Percentiles rank a stretch among this genome's conserved stretches.
These are phyloP conservation scores for Ptilonorhynchus violaceus DNA, from an alignment of 2,113 vertebrate species.

Conservation along the genomic window DNA sequence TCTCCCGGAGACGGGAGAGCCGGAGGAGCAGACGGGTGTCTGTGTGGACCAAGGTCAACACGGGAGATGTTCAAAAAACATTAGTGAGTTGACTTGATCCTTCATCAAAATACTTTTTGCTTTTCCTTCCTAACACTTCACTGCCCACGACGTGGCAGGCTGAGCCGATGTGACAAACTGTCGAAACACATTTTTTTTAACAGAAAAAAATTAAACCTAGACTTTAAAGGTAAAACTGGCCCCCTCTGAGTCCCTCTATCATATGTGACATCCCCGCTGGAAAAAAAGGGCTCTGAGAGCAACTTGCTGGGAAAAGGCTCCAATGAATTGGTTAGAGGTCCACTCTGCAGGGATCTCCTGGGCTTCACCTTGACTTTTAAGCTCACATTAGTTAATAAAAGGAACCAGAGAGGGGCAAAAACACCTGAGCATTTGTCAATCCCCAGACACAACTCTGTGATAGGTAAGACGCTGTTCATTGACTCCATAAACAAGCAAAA, in stretches of 20 bases:
- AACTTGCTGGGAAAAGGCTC: background rate
- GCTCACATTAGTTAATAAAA: background rate
- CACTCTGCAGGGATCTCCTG: background rate
- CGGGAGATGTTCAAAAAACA: conserved; percentile 21
- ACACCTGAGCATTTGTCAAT: background rate
- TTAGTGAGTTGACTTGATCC: conserved; percentile 26
- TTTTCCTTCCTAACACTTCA: conserved; percentile 51
- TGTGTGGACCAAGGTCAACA: background rate
- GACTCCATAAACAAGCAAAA: background rate
- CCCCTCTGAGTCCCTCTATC: background rate
- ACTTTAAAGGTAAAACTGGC: conserved; percentile 33
- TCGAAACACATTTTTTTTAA: conserved; percentile 57
- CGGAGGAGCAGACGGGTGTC: background rate
- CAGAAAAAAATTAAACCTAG: conserved; percentile 33
- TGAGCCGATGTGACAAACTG: conserved; percentile 66
- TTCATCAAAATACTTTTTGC: conserved; percentile 50
- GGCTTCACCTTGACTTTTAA: background rate
- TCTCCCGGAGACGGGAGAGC: background rate
- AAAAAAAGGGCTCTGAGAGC: background rate
- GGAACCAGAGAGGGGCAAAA: background rate
- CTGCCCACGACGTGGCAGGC: conserved; percentile 48
- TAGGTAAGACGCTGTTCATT: background rate
- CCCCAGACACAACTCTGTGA: background rate
- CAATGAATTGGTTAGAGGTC: background rate
- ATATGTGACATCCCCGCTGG: background rate